Base-by-base conservation (phyloP, 2,113 vertebrate species). In the Ivindomyrus marchei region DNA sequence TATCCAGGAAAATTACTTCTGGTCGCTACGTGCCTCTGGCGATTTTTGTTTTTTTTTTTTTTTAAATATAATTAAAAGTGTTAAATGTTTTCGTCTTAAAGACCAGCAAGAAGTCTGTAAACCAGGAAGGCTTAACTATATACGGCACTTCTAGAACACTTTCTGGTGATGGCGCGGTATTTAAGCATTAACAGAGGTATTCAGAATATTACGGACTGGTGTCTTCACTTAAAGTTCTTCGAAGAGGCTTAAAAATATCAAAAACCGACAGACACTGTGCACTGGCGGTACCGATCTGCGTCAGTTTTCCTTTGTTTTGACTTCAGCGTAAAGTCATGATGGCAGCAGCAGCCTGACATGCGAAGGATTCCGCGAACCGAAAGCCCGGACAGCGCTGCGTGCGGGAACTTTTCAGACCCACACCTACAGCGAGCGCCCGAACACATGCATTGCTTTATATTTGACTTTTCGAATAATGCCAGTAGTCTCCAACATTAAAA, bases 1-100 rank as follows among this genome's bases (percentile, higher is more conserved):
- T 94, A 94, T 84, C 45, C 87, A 88, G 93, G 94, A 92, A 74
- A 89, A 74, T 91, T 36, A 49, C 19, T 53, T 80, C 3, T 31
- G 42, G 17, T 31, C 31, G 84, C n/a, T 52, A 21, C 13, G 46
- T 9, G 15, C 1, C 15, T 53, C 17, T 13, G 15, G 31, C 27
- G 15, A 31, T 56, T 31, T 31, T 31, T 31, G 0, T 31, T 31
- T 31, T 0, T 31, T 31, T 31, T 31, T 36, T 36, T 52, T 86
- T 17, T 13, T 39, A 39, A 39, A 39, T 80, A 42, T 24, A 83
- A 83, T 19, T 39, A 45, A 83, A 83, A 83, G 77, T 2, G 19
- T 42, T 19, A 45, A 31, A 19, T 9, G 42, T 24, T n/a, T 74
- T 11, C 13, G 66, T 70, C 27, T 31, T 31, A 31, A 31, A 27